phyloP scores from a whole-genome alignment of 2,113 vertebrate species.

The Rhadina sibilatrix region DNA sequence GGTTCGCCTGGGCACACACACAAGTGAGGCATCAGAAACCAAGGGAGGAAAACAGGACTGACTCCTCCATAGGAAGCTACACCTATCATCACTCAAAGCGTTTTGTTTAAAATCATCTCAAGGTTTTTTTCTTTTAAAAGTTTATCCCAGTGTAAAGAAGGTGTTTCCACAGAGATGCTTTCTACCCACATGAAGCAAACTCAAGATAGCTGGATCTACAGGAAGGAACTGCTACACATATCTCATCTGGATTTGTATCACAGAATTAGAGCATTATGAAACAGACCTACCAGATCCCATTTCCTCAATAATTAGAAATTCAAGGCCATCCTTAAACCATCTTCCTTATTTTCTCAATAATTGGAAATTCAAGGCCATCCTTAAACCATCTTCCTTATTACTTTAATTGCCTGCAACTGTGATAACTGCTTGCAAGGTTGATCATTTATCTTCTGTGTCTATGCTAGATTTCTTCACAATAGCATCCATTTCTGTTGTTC shows the following conservation, averaged over 20 bases:
- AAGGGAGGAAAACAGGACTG: neutral
- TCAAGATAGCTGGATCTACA: neutral
- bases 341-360: neutral
- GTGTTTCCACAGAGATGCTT: neutral
- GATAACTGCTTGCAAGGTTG: neutral
- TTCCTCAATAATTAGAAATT: neutral
- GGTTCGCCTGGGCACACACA: slow-evolving; percentile 80
- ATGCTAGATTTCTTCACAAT: neutral
- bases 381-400: neutral
- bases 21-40: neutral
- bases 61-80: neutral
- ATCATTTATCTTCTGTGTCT: neutral
- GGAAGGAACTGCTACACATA: neutral
- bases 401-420: neutral
- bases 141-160: neutral
- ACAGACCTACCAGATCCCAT: neutral
- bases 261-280: neutral
- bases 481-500: neutral
- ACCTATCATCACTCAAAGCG: no score
- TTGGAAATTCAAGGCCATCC: neutral
- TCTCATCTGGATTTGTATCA: neutral
- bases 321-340: neutral
- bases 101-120: neutral
- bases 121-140: neutral
- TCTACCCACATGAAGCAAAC: neutral